Evolutionary conservation across 2,113 vertebrate genomes (phyloP), one percentile per base, ranked within the genome.

Genomic region (Sigmodon hispidus): DNA sequence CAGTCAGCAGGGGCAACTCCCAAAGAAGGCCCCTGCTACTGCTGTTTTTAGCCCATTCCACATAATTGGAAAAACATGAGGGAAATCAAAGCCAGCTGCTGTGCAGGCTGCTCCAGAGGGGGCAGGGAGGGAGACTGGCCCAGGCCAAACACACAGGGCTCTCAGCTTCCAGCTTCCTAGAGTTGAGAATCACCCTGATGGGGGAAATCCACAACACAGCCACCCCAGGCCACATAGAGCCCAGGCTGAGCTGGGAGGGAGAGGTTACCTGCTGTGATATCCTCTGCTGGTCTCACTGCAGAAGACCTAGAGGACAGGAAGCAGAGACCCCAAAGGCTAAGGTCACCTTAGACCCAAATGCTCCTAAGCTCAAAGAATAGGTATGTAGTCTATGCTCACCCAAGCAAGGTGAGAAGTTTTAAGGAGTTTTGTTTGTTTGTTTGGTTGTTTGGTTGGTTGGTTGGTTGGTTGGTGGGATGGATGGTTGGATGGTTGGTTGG

Each of bases 21-120:
- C 69, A 59, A 57, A n/a, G 36, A 79, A 93, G 97, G 92, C 11
- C 61, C 86, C 92, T 63, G 69, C 85, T 67, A 63, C 77, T 91
- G 70, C 94, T 83, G 93, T 65, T 98, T 91, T 87, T 97, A 96
- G 95, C 1, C 57, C 95, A 86, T 80, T 96, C 89, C 86, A 84
- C 91, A 95, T 91, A 94, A 98, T 91, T 95, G 12, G 91, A 97
- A 95, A 96, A 96, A 91, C 67, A 94, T 95, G 96, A 85, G 86
- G 91, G 55, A 94, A 96, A 79, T 0, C 70, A 21, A 91, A 96
- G 96, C 72, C 96, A 96, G 95, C 70, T 91, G 92, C 88, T 19
- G 81, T 50, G 72, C 70, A n/a, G 52, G 87, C 86, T n/a, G 89
- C 79, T 5, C 34, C 5, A 3, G 90, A 36, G 90, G 91, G 95